Percentiles rank a stretch among this genome's conserved stretches.
Conservation (phyloP, 2,113 vertebrate species). For the Pollimyrus isidori region DNA sequence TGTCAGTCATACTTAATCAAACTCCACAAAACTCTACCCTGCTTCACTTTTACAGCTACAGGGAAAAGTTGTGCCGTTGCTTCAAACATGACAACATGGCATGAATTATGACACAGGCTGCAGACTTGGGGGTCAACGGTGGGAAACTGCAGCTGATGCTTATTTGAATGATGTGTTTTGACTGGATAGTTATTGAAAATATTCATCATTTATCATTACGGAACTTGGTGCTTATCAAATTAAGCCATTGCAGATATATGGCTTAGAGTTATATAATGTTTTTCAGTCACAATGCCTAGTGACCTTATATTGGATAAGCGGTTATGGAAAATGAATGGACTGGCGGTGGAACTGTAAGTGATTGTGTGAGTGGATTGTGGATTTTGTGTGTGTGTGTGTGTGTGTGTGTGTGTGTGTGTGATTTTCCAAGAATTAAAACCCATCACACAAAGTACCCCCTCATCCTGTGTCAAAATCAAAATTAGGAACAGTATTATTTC, state of each 20-base stretch:
- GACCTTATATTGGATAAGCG: not conserved
- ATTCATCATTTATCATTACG: not conserved
- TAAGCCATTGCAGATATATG: not conserved
- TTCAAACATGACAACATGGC: not conserved
- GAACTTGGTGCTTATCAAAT: not conserved
- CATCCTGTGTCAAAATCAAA: not conserved
- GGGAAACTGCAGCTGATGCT: not conserved
- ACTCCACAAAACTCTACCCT: constrained; percentile 3
- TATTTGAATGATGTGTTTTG: not conserved
- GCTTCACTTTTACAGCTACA: not conserved
- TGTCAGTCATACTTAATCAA: constrained; percentile 5
- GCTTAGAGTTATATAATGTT: not conserved
- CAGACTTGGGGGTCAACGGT: not conserved
- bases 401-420: not conserved
- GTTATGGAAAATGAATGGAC: not conserved
- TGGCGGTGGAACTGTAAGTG: not conserved
- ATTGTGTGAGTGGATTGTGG: not conserved
- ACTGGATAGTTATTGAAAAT: not conserved
- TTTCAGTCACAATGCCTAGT: not conserved
- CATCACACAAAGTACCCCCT: not conserved
- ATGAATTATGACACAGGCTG: not conserved
- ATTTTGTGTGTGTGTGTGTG: not conserved
- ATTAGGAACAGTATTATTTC: not conserved
- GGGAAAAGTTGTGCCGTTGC: not conserved
- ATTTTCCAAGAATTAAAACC: not conserved